Conservation (phyloP, 2,797 vertebrate genomes). For the Anguilla pacifica region DNA sequence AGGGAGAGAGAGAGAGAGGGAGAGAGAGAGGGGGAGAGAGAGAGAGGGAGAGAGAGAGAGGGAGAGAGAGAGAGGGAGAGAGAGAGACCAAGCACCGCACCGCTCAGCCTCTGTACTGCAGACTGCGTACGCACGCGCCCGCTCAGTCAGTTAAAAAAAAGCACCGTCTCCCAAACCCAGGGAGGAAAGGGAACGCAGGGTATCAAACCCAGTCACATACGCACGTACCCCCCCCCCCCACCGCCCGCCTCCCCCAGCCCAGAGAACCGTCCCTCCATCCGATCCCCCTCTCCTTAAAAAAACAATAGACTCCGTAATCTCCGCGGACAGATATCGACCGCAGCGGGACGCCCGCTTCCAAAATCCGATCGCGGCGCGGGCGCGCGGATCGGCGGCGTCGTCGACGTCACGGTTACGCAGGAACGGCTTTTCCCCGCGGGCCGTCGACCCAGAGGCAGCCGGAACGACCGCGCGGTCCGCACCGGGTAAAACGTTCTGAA, state of each 20-base stretch:
- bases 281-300: conserved; percentile 25
- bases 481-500: neutral
- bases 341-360: conserved; percentile 39
- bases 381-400: conserved; percentile 27
- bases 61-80: no score
- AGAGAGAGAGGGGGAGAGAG: no score
- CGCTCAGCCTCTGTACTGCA: neutral
- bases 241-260: no score
- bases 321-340: conserved; percentile 42
- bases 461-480: neutral
- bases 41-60: no score
- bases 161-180: neutral
- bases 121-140: neutral
- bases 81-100: no score
- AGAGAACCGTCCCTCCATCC: neutral
- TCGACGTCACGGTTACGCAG: no score
- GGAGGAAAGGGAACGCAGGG: neutral
- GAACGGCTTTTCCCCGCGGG: neutral
- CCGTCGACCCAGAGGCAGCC: neutral
- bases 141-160: neutral
- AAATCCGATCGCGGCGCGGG: conserved; percentile 36
- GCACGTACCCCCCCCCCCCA: neutral
- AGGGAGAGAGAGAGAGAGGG: no score
- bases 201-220: no score
- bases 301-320: conserved; percentile 43